phyloP scores from a whole-genome alignment of 2,888 invertebrate genomes.

The Sarcophaga subvicina region DNA sequence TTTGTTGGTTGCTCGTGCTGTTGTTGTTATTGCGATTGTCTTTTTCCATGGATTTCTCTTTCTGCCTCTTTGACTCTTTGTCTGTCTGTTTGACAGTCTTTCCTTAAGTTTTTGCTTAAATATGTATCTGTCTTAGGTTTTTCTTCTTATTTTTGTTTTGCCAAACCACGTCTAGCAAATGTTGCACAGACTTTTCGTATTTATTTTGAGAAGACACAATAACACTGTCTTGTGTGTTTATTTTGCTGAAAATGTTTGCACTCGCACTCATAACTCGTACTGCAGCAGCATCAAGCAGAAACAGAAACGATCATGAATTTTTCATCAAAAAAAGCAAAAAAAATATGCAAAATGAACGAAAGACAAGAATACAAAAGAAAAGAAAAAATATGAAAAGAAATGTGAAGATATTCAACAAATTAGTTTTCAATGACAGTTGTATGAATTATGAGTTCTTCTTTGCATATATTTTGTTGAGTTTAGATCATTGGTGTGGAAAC shows the following conservation, averaged over 20 bases:
- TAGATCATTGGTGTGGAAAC: constrained; percentile 51
- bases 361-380: neutral
- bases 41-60: constrained; percentile 1
- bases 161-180: constrained; percentile 41
- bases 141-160: neutral
- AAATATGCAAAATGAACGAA: constrained; percentile 41
- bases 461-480: constrained; percentile 52
- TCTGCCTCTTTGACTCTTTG: constrained; percentile 24
- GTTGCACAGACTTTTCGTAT: constrained; percentile 19
- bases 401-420: constrained; percentile 59
- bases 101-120: constrained; percentile 34
- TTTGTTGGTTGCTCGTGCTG: constrained; percentile 39
- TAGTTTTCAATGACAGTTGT: constrained; percentile 69
- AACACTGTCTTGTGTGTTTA: constrained; percentile 64
- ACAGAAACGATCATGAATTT: constrained; percentile 60
- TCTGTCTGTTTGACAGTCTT: constrained; percentile 59
- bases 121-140: constrained; percentile 49
- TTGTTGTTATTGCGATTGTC: constrained; percentile 26
- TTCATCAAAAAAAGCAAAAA: constrained; percentile 41
- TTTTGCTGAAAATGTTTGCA: constrained; percentile 23
- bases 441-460: constrained; percentile 66
- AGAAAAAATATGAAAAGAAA: neutral
- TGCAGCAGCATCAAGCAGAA: constrained; percentile 3
- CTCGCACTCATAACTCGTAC: too few relatives aligned
- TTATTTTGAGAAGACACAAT: constrained; percentile 47